These are phyloP conservation scores for Falcaria lacertinaria DNA, from an alignment of 2,888 invertebrate species.

Conservation along the genomic window DNA sequence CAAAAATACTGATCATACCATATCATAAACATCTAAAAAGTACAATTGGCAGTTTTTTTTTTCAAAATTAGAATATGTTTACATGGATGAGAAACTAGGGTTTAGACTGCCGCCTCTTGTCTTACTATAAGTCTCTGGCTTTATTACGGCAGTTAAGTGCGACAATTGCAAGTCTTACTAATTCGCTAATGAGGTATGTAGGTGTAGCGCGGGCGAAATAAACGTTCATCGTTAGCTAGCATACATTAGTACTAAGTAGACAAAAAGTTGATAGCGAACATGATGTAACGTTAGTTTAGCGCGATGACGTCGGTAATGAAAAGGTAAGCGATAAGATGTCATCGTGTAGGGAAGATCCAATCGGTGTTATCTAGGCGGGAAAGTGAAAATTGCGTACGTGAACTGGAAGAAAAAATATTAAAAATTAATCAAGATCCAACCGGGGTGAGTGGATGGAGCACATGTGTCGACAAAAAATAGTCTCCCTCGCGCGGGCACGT, in stretches of 20 bases:
- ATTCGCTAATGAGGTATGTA: conserved; percentile 77
- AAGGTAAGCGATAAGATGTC: conserved; percentile 14
- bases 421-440: conserved; percentile 74
- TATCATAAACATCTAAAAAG: too few species aligned
- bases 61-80: too few species aligned
- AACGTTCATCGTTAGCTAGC: conserved; percentile 58
- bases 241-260: conserved; percentile 56
- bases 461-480: conserved; percentile 78
- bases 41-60: too few species aligned
- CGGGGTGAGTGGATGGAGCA: conserved; percentile 47
- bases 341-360: conserved; percentile 20
- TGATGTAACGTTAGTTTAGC: conserved; percentile 34
- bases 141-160: conserved; percentile 64
- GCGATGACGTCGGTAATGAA: conserved; percentile 5
- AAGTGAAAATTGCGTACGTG: conserved; percentile 80
- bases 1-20: too few species aligned
- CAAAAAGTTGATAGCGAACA: conserved; percentile 39
- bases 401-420: conserved; percentile 78
- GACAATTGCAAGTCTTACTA: conserved; percentile 72
- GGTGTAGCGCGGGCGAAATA: conserved; percentile 76
- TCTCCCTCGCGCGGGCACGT: conserved; percentile 70
- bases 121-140: conserved; percentile 46
- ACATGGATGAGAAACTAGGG: conserved; percentile 19
- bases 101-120: conserved; percentile 35
- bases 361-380: conserved; percentile 54